Evolutionary conservation across 2,888 invertebrate species (phyloP).

Genomic region (Andrena minutula): DNA sequence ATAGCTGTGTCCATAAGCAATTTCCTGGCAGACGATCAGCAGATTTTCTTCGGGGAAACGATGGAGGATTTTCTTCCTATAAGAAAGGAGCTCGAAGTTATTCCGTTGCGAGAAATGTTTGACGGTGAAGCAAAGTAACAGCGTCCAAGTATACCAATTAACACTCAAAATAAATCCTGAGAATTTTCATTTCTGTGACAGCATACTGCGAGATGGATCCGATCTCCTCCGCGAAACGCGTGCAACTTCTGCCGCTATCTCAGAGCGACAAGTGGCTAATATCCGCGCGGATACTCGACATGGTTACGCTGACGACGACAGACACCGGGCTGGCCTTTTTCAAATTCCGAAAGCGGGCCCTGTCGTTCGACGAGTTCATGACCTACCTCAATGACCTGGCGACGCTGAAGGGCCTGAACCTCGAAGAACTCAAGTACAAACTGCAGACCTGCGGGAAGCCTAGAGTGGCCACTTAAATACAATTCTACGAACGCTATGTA

Average conservation of each 20-base stretch:
- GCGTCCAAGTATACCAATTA: not conserved
- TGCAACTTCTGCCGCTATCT: slow-evolving; percentile 74
- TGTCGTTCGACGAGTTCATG: slow-evolving; percentile 75
- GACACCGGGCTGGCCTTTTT: slow-evolving; percentile 78
- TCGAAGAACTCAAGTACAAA: slow-evolving; percentile 71
- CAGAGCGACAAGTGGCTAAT: slow-evolving; percentile 78
- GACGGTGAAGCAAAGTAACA: slow-evolving; percentile 59
- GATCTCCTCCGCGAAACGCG: slow-evolving; percentile 64
- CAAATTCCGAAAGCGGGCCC: slow-evolving; percentile 78
- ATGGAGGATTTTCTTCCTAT: slow-evolving; percentile 28
- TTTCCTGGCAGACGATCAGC: not conserved
- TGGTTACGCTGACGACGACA: slow-evolving; percentile 74
- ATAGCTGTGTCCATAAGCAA: not conserved
- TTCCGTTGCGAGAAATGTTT: slow-evolving; percentile 74
- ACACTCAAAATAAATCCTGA: not conserved
- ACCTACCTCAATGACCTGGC: slow-evolving; percentile 74
- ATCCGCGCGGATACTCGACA: slow-evolving; percentile 75
- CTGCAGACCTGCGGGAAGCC: slow-evolving; percentile 74
- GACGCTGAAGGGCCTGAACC: slow-evolving; percentile 63
- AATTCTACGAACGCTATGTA: slow-evolving; percentile 19
- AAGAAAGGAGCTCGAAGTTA: slow-evolving; percentile 55
- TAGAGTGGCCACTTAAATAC: slow-evolving; percentile 21
- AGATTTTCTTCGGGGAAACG: slow-evolving; percentile 41
- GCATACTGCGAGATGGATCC: slow-evolving; percentile 78
- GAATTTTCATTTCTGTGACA: slow-evolving; percentile 30